Evolutionary conservation across 2,888 invertebrate species (phyloP), one percentile per base, ranked within the genome.

Genomic region (Syrista parreyssii): DNA sequence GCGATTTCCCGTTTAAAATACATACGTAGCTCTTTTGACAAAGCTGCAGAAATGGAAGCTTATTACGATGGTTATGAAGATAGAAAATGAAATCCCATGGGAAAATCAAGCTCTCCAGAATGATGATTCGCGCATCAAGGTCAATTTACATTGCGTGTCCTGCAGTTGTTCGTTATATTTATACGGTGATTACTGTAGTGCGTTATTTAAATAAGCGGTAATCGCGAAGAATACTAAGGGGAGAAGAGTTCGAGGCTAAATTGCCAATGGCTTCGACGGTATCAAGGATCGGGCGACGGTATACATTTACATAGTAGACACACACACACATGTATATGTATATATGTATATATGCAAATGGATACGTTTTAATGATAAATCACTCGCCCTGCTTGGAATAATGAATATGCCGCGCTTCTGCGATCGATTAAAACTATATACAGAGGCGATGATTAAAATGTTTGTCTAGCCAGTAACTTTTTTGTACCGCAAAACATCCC

Each of bases 161-260:
- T 34, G 71, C 71, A 33, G 71, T 71, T 71, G 35, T 33, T 68
- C 40, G 74, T 74, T 77, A 76, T 75, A 82, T 82, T 79, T 81
- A 82, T 79, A 76, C 79, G 77, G 35, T 75, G 77, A 78, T 79
- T 80, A 79, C 80, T 79, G 78, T 81, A 75, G 69, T 74, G 78
- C 79, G 79, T 79, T 77, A 79, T 82, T 80, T 78, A 75, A 81
- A 79, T 74, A 77, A 81, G 79, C 74, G 33, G 80, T 80, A 81
- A 80, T 80, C 79, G 69, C 74, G 74, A 75, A 73, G 78, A 78
- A 36, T 75, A 69, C 73, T 34, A 73, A 76, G 81, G 81, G 80
- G 76, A 79, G 75, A 71, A 77, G 75, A 73, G 32, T 76, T 78
- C 76, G 73, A 68, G 79, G 71, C 71, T 71, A 71, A 71, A 71